Evolutionary conservation across 2,888 invertebrate genomes (phyloP).

Genomic region (Venusia cambrica): DNA sequence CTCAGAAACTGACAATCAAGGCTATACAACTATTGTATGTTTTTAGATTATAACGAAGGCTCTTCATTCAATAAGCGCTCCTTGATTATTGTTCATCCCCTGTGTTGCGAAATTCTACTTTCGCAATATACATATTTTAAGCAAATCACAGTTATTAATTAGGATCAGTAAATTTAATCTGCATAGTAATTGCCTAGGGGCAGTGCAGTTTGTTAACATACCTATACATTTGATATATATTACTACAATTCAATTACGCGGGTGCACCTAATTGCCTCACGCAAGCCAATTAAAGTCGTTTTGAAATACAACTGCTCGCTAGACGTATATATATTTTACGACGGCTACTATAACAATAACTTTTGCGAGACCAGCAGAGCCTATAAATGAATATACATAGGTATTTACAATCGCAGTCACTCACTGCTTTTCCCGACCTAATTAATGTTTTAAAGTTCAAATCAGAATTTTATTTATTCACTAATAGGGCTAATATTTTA

Average conservation of each 20-base stretch:
- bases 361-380: constrained; percentile 1
- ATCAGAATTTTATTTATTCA: too few relatives aligned
- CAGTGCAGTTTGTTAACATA: constrained; percentile 13
- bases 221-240: too few relatives aligned
- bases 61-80: constrained; percentile 11
- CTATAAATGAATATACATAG: too few relatives aligned
- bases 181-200: constrained; percentile 32
- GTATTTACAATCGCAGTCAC: too few relatives aligned
- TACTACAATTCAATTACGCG: constrained; percentile 43
- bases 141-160: constrained; percentile 28
- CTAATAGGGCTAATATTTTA: too few relatives aligned
- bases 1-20: too few relatives aligned
- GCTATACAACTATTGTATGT: too few relatives aligned
- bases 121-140: constrained; percentile 30
- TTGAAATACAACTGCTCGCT: constrained; percentile 10
- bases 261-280: constrained; percentile 33
- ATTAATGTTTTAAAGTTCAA: too few relatives aligned
- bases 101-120: constrained; percentile 16
- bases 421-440: too few relatives aligned
- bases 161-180: constrained; percentile 33
- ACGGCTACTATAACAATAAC: constrained; percentile 4
- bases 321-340: constrained; percentile 4
- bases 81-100: constrained; percentile 10
- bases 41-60: too few relatives aligned
- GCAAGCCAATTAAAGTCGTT: constrained; percentile 19